phyloP scores from a whole-genome alignment of 1,140 invertebrate species.

The Heliothis subflexa region DNA sequence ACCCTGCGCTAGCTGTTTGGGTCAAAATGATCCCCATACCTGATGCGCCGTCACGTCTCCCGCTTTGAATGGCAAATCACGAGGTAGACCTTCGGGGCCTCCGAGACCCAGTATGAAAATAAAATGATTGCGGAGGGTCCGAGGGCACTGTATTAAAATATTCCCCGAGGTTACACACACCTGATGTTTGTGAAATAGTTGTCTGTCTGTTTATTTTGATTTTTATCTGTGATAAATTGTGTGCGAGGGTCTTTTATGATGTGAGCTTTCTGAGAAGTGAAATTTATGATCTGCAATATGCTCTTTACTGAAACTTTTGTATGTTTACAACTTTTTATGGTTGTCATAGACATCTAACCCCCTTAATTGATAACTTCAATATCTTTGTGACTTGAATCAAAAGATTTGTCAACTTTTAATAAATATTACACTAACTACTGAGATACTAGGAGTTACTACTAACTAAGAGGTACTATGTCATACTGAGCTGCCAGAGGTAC shows the following conservation, averaged over 20 bases:
- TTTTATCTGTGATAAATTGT: constrained; percentile 65
- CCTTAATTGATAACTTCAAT: no score
- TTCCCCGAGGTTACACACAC: constrained; percentile 75
- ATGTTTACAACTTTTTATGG: no score
- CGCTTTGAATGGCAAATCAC: constrained; percentile 84
- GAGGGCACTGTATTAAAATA: constrained; percentile 79
- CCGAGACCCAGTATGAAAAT: constrained; percentile 82
- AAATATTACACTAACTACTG: no score
- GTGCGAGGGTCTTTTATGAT: constrained; percentile 53
- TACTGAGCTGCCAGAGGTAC: neutral
- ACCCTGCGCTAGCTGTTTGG: constrained; percentile 59
- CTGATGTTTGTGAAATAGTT: constrained; percentile 80
- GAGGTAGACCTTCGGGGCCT: constrained; percentile 82
- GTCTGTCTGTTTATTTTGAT: constrained; percentile 68
- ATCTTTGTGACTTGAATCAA: no score
- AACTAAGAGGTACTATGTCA: no score
- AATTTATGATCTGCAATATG: constrained; percentile 1
- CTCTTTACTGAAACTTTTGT: neutral
- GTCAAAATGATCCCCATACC: constrained; percentile 71
- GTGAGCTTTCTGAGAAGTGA: constrained; percentile 11
- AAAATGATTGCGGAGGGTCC: constrained; percentile 84
- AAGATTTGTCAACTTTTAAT: no score
- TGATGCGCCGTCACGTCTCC: constrained; percentile 81
- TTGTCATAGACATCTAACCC: no score
- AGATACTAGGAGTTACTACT: no score